Base-by-base conservation (phyloP, 2,113 vertebrate genomes). In the Seriola rivoliana region DNA sequence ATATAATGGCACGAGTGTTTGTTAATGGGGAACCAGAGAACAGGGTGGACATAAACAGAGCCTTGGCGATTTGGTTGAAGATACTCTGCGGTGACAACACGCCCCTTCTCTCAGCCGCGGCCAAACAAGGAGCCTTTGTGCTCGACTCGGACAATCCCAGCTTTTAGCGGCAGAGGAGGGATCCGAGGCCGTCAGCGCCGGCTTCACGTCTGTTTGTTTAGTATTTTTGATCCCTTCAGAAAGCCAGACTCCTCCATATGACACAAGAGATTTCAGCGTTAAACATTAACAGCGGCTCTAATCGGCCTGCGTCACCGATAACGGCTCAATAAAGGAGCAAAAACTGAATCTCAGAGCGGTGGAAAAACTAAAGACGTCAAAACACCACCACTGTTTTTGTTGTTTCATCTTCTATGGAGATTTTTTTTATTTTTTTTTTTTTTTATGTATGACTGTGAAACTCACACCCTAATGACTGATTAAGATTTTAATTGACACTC, bases 41-140 rank as follows among this genome's bases (percentile, higher is more conserved):
- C 17, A 23, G 71, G 55, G 1, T 29, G 3, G 79, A 65, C 57
- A 59, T 25, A 63, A 67, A 83, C 73, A 42, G 52, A 57, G 71
- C 59, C 69, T 76, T 68, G 44, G 44, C 77, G 68, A 36, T 78
- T 76, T 23, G 68, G 42, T 71, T 76, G 29, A 50, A 68, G 84
- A 78, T 48, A 66, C 60, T 29, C 71, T 16, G 73, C 42, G 1
- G 74, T 25, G 76, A 90, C 83, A 89, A 80, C 82, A 72, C 38
- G 3, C 0, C 68, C 71, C 60, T 68, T 84, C 66, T 85, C 81
- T 60, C 13, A 25, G 65, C 52, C 29, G 0, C 1, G 1, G 29
- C 36, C 67, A 60, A 75, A 92, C 88, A 93, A 87, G 52, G 85
- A 58, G 76, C 55, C 93, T 91, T 94, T 94, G 92, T 93, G 58